Evolutionary conservation across 2,113 vertebrate genomes (phyloP), one percentile per base, ranked within the genome.

Genomic region (Ancistrus triradiatus): DNA sequence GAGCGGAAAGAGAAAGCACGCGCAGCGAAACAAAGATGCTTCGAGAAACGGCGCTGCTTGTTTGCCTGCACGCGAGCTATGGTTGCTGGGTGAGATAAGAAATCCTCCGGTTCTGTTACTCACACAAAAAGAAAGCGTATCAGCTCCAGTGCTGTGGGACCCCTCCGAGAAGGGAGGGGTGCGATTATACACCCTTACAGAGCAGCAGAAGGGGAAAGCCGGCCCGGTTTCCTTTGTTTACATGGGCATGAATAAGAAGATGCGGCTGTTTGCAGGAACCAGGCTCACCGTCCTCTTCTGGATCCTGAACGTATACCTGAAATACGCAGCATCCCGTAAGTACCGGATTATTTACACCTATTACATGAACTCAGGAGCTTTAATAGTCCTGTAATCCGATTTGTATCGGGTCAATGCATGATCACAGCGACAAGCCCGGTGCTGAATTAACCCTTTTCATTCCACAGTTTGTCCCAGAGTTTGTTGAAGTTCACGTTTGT

Each of bases 311-410:
- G 47, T 67, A 65, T 42, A 52, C 37, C 42, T 43, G 40, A 66
- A 52, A 49, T 50, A 44, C 51, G 59, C 64, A 59, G 67, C 67
- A 68, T 68, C 70, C 47, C 75, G 77, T 79, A 65, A 79, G 77
- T 79, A 72, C n/a, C 11, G 6, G 2, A 31, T 31, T 31, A 31
- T 31, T 31, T 31, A 31, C 3, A 4, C 27, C 3, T 4, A 31
- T 31, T 31, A 4, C 3, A 31, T 31, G 3, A 31, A 31, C 27
- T 7, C 3, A 7, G 7, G 27, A 31, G 27, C 27, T 31, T 31
- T 31, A 31, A 31, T 31, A 4, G 7, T 31, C 27, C 7, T 7
- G 7, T 31, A 3, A 31, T 31, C n/a, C n/a, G n/a, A n/a, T n/a
- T n/a, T n/a, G n/a, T n/a, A n/a, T n/a, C n/a, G n/a, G n/a, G n/a